Percentiles rank a stretch among this genome's conserved stretches.
Conservation (phyloP, 2,113 vertebrate genomes). For the Craseonycteris thonglongyai region DNA sequence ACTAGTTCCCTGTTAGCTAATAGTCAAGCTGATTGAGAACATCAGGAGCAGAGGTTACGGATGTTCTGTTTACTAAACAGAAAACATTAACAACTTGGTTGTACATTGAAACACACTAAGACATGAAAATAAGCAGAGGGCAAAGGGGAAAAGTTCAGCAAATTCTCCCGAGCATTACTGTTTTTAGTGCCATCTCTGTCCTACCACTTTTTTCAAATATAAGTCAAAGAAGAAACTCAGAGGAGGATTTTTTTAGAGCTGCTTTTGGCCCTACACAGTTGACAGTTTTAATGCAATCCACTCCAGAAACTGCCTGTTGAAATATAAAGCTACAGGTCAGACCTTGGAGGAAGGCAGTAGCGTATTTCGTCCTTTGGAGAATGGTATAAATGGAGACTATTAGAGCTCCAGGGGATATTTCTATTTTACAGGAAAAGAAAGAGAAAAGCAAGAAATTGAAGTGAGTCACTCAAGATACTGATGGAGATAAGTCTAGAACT, state of each 20-base stretch:
- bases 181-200: background rate
- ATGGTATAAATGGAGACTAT: background rate
- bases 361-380: background rate
- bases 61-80: slow-evolving; percentile 57
- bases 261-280: background rate
- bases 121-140: slow-evolving; percentile 9
- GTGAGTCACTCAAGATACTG: background rate
- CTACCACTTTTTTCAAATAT: background rate
- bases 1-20: slow-evolving; percentile 39
- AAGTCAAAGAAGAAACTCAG: slow-evolving; percentile 25
- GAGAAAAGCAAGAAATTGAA: background rate
- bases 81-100: slow-evolving; percentile 65
- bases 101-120: slow-evolving; percentile 45
- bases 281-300: background rate
- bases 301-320: background rate
- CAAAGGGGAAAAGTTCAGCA: slow-evolving; percentile 41
- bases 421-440: background rate
- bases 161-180: background rate
- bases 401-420: background rate
- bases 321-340: background rate
- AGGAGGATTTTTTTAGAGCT: background rate
- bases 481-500: background rate
- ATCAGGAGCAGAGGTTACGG: background rate
- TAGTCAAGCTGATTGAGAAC: background rate
- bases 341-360: background rate